Evolutionary conservation across 2,113 vertebrate genomes (phyloP).

Genomic region (Orcinus orca): DNA sequence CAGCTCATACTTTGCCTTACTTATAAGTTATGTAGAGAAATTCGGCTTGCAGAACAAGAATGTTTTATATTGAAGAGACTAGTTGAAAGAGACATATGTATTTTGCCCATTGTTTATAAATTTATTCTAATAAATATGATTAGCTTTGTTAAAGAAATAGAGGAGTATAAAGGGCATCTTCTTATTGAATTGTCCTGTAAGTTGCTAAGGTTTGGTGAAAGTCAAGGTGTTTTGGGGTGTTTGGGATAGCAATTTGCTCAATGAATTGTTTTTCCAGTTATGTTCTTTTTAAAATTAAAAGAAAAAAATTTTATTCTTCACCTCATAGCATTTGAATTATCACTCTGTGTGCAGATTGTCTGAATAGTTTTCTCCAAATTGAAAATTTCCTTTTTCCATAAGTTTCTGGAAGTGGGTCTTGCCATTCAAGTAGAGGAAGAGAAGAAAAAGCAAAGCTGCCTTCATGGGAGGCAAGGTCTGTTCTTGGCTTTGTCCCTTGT

Average conservation of each 20-base stretch:
- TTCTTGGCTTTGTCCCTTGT: not conserved
- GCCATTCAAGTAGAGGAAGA: not conserved
- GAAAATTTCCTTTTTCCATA: not conserved
- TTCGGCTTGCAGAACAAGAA: not conserved
- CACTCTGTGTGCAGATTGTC: not conserved
- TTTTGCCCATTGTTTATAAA: constrained; percentile 14
- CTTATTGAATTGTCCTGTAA: not conserved
- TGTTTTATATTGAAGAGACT: not conserved
- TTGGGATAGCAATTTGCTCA: not conserved
- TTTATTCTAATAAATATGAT: not conserved
- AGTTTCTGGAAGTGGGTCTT: not conserved
- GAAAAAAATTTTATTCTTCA: not conserved
- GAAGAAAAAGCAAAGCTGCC: not conserved
- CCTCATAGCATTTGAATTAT: not conserved
- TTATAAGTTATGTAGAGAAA: constrained; percentile 35
- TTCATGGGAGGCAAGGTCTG: not conserved
- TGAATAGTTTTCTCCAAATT: not conserved
- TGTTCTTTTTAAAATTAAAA: not conserved
- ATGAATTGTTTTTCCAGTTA: constrained; percentile 15
- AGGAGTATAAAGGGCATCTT: not conserved
- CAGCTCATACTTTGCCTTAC: not conserved
- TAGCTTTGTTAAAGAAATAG: not conserved
- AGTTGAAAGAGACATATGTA: not conserved
- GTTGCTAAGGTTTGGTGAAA: not conserved
- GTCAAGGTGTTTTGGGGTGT: not conserved